Base-by-base conservation (phyloP, 2,113 vertebrate species). In the Halcyon senegalensis region DNA sequence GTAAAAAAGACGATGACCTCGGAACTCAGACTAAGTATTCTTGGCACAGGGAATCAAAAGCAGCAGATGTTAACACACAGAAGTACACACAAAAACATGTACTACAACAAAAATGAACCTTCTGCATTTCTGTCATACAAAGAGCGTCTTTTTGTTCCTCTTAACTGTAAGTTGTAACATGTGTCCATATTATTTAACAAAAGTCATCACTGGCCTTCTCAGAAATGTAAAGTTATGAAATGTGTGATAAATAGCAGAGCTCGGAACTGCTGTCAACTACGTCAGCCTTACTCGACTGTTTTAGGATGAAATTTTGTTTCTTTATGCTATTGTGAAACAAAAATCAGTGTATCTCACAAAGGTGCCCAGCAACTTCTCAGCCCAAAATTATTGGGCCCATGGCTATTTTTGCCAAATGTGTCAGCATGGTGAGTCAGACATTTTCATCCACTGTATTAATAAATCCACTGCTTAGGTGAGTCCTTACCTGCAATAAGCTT, bases 301-400 rank as follows among this genome's bases (percentile, higher is more conserved):
- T 83, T 28, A 74, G 17, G 25, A 73, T 0, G 0, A 30, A 16
- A 1, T 0, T 3, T 69, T 69, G 78, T 33, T 64, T 67, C 67
- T 53, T 51, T 25, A 51, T n/a, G 19, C 5, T 50, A 37, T 21
- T 39, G 43, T 39, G n/a, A 80, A 85, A 33, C 18, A 84, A 81
- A 90, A 84, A 48, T 33, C 39, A 63, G 4, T 1, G 1, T 64
- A 56, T 30, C 9, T 64, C 21, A 51, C 10, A 25, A 31, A 63
- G 31, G 9, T 43, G 27, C 5, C 13, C 33, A 84, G 37, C 11
- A 88, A n/a, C 4, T 56, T 91, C 51, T 91, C 56, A 89, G 16
- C 10, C 1, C 13, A 74, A 68, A 60, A 48, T 35, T 16, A 39
- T 4, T 25, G 16, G 80, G 16, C 4, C 7, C 31, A 27, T 33